These are phyloP conservation scores for Trachelus tabidus DNA, from an alignment of 2,888 invertebrate genomes.

Conservation along the genomic window DNA sequence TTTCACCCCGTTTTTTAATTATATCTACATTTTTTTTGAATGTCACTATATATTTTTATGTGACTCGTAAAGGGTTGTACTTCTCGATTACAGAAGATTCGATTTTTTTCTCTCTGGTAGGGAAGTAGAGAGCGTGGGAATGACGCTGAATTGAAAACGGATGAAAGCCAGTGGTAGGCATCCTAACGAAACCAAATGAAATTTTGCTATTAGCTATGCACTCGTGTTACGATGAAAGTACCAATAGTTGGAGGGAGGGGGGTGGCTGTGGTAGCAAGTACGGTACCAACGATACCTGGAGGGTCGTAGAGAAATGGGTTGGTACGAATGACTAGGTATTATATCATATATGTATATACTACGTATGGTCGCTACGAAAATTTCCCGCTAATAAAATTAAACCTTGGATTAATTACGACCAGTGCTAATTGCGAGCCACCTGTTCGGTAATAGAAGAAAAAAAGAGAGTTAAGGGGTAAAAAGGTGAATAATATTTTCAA, in stretches of 20 bases:
- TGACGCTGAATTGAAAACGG: not conserved
- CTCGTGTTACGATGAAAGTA: slow-evolving; percentile 24
- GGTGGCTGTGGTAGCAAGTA: not conserved
- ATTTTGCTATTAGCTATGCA: slow-evolving; percentile 45
- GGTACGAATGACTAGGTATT: not conserved
- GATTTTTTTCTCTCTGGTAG: not conserved
- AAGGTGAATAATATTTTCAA: not conserved
- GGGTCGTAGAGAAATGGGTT: slow-evolving; percentile 1
- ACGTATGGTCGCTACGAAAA: not conserved
- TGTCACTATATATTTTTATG: not conserved
- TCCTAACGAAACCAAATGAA: slow-evolving; percentile 27
- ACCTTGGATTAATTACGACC: not conserved
- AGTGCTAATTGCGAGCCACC: not conserved
- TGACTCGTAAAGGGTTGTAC: not conserved
- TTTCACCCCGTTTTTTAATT: too few species aligned
- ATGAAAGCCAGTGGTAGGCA: not conserved
- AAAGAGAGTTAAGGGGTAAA: not conserved
- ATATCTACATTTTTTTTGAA: not conserved
- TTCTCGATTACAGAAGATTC: not conserved
- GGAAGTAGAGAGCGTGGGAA: not conserved
- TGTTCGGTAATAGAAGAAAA: not conserved
- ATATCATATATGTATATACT: not conserved
- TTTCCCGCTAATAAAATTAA: not conserved
- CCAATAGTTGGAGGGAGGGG: not conserved
- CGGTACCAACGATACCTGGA: not conserved